Evolutionary conservation across 2,888 invertebrate genomes (phyloP).

Genomic region (Hololepta plana): DNA sequence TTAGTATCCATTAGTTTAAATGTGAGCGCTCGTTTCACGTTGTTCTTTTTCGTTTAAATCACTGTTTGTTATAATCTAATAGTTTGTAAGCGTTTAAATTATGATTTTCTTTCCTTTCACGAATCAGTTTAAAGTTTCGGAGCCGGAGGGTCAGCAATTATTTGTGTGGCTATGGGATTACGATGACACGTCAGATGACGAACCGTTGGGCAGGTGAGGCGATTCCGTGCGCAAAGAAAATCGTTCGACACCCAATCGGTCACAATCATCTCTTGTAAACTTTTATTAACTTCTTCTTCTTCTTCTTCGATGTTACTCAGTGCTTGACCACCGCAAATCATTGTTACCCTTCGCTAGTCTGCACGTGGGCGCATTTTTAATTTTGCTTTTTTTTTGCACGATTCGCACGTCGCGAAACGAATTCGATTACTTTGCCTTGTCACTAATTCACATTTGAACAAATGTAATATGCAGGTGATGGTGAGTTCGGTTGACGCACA

Average conservation of each 20-base stretch:
- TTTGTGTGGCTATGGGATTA: conserved; percentile 68
- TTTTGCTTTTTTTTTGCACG: no score
- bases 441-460: no score
- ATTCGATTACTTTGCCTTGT: no score
- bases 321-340: no score
- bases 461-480: conserved; percentile 45
- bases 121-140: conserved; percentile 33
- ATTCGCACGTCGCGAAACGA: no score
- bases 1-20: conserved; percentile 8
- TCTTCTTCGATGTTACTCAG: no score
- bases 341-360: no score
- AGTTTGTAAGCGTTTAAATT: conserved; percentile 9
- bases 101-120: no score
- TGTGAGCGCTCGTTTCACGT: conserved; percentile 1
- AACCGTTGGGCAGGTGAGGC: conserved; percentile 71
- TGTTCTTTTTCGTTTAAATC: conserved; percentile 2
- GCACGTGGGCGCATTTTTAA: no score
- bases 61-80: conserved; percentile 2
- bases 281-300: no score
- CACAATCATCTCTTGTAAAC: conserved; percentile 6
- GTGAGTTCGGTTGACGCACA: conserved; percentile 59
- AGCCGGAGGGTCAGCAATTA: conserved; percentile 52
- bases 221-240: no score
- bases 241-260: no score
- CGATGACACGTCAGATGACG: conserved; percentile 68